These are phyloP conservation scores for Todiramphus saurophagus DNA, from an alignment of 2,113 vertebrate species.

Conservation along the genomic window DNA sequence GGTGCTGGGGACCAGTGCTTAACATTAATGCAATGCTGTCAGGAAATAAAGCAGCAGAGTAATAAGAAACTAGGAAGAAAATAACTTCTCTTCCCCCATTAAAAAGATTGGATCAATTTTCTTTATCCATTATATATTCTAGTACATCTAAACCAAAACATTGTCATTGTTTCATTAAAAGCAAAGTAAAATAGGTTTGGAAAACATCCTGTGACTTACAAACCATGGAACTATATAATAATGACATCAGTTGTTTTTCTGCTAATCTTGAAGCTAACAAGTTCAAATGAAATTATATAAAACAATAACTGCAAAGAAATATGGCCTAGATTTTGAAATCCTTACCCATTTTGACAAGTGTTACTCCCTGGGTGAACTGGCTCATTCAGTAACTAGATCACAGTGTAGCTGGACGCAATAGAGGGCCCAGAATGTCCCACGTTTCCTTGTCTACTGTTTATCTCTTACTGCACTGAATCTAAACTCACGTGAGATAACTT, in stretches of 20 bases:
- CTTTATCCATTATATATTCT: neutral
- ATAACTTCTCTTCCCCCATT: slow-evolving; percentile 38
- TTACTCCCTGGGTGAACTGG: neutral
- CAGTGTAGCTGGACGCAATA: neutral
- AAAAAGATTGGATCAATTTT: slow-evolving; percentile 21
- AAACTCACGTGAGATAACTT: neutral
- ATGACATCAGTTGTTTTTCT: neutral
- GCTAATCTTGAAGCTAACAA: neutral
- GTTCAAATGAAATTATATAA: neutral
- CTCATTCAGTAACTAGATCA: neutral
- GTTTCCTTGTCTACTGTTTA: neutral
- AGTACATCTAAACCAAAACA: neutral
- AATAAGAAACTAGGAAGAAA: slow-evolving; percentile 65
- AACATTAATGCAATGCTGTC: slow-evolving; percentile 54
- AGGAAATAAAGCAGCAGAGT: slow-evolving; percentile 58
- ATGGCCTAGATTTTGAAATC: neutral
- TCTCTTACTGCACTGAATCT: neutral
- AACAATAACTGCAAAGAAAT: neutral
- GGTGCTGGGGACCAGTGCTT: slow-evolving; percentile 64
- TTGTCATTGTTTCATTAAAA: neutral
- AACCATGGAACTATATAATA: neutral
- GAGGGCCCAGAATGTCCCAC: neutral
- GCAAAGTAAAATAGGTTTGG: neutral
- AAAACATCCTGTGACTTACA: neutral
- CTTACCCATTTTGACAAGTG: neutral